phyloP scores from a whole-genome alignment of 1,140 invertebrate species.

The Bombus sibiricus region DNA sequence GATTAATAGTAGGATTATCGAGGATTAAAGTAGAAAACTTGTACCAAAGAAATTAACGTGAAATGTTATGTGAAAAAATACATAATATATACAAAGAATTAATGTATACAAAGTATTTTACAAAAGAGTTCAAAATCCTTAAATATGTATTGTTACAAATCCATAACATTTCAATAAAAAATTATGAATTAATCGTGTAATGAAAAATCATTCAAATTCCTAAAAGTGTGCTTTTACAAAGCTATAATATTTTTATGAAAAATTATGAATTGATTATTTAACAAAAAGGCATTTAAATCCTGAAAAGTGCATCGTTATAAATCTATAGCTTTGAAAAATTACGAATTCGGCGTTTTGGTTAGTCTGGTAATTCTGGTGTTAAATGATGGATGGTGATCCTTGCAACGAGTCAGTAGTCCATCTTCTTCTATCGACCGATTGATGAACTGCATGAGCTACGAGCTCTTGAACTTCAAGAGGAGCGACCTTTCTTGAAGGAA shows the following conservation, averaged over 20 bases:
- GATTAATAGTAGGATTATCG: background rate
- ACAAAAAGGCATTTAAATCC: background rate
- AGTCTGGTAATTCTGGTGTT: background rate
- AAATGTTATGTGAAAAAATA: background rate
- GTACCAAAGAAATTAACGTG: background rate
- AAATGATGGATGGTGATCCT: conserved; percentile 54
- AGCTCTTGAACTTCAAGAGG: background rate
- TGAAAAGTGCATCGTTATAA: too few species aligned
- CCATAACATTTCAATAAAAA: too few species aligned
- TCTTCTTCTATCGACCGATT: conserved; percentile 31
- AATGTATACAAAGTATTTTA: too few species aligned
- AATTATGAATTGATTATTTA: background rate
- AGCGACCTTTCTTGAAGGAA: background rate
- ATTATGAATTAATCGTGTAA: too few species aligned
- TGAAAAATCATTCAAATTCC: too few species aligned
- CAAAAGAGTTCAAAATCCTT: too few species aligned
- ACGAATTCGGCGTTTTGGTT: background rate
- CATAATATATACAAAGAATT: too few species aligned
- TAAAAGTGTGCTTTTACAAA: too few species aligned
- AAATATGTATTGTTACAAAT: too few species aligned
- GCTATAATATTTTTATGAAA: background rate
- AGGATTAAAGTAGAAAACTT: background rate
- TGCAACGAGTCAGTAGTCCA: background rate
- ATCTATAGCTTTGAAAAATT: background rate
- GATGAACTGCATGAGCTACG: conserved; percentile 32